phyloP scores from a whole-genome alignment of 1,140 invertebrate species.

The Teleogryllus occipitalis region DNA sequence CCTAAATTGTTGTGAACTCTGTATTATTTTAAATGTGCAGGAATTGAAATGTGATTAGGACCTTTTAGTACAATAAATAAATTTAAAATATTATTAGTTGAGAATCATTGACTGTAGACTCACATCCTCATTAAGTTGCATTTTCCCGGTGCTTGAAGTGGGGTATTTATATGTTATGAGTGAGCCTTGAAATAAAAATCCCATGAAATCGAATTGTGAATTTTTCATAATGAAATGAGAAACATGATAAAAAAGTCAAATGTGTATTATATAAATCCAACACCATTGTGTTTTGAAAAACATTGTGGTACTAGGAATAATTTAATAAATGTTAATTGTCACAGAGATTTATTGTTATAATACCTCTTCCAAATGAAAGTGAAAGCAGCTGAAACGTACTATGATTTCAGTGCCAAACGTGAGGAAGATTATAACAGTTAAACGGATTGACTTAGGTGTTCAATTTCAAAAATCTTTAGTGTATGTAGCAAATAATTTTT shows the following conservation, averaged over 20 bases:
- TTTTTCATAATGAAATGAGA: neutral
- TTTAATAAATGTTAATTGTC: constrained; percentile 6
- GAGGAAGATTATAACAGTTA: too few relatives aligned
- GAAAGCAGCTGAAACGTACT: too few relatives aligned
- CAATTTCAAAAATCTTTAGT: too few relatives aligned
- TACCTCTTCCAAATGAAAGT: neutral
- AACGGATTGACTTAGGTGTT: too few relatives aligned
- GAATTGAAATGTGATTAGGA: neutral
- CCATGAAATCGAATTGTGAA: neutral
- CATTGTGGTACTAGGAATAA: constrained; percentile 4
- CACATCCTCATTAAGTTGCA: neutral
- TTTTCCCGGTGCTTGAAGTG: neutral
- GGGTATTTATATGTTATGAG: constrained; percentile 5
- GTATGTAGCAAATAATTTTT: too few relatives aligned
- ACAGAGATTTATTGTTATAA: neutral
- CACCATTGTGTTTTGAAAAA: neutral
- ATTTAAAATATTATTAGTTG: neutral
- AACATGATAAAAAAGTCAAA: neutral
- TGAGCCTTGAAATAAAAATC: neutral
- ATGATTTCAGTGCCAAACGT: too few relatives aligned
- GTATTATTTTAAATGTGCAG: neutral
- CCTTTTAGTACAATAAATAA: neutral
- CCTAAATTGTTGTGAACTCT: neutral
- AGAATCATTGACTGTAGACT: constrained; percentile 1
- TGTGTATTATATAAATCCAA: neutral